Conservation (phyloP, 2,888 invertebrate genomes). For the Macrophya annulata region DNA sequence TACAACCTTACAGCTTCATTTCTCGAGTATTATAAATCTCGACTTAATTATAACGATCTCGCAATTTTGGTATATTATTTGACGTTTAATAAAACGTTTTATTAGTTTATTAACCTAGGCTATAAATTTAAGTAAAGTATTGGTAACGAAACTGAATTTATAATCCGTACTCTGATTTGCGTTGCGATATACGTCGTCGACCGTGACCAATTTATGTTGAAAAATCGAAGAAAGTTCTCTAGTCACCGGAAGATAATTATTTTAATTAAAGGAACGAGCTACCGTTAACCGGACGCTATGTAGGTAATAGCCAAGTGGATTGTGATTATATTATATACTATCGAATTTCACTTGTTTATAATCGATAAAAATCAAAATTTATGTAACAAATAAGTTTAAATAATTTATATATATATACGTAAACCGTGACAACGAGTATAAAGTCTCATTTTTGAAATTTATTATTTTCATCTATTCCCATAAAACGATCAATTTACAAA, state of each 20-base stretch:
- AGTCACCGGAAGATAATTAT: slow-evolving; percentile 19
- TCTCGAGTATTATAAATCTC: background rate
- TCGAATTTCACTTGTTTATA: slow-evolving; percentile 16
- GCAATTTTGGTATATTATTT: background rate
- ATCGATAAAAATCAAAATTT: slow-evolving; percentile 2
- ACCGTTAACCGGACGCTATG: background rate
- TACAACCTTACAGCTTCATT: background rate
- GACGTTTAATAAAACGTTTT: background rate
- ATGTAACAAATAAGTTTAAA: background rate
- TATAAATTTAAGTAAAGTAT: background rate
- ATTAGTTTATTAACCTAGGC: background rate
- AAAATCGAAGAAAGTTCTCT: slow-evolving; percentile 6
- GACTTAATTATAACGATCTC: background rate
- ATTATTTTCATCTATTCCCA: background rate
- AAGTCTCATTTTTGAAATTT: background rate
- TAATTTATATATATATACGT: background rate
- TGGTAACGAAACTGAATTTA: background rate
- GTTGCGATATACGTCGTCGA: background rate
- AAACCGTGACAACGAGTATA: background rate
- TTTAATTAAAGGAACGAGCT: slow-evolving; percentile 8
- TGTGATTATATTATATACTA: background rate
- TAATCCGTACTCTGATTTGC: background rate
- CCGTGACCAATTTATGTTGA: background rate
- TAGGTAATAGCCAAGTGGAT: background rate
- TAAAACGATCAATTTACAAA: slow-evolving; percentile 33